These are phyloP conservation scores for Platyscapa corneri DNA, from an alignment of 1,140 invertebrate genomes.

Conservation along the genomic window DNA sequence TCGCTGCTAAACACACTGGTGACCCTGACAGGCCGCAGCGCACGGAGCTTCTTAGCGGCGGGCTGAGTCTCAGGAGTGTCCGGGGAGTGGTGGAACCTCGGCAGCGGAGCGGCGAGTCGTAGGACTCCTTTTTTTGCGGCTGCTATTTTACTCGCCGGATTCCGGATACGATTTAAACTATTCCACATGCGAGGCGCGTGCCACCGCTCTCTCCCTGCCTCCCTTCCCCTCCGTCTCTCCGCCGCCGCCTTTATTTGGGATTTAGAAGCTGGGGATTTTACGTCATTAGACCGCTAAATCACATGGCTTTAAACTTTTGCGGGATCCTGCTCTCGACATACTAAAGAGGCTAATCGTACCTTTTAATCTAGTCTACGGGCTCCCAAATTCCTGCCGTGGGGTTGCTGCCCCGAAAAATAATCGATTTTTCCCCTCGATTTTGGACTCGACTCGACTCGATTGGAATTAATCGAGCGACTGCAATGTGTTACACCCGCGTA, in stretches of 20 bases:
- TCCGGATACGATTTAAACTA: constrained; percentile 26
- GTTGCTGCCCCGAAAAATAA: background rate
- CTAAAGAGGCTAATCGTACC: constrained; percentile 33
- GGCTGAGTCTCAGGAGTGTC: no score
- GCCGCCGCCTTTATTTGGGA: constrained; percentile 30
- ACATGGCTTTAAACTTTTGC: constrained; percentile 44
- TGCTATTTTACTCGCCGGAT: constrained; percentile 4
- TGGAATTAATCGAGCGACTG: background rate
- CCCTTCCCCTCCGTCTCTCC: background rate
- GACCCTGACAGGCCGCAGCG: background rate
- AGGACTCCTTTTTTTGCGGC: background rate
- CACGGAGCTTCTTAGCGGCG: no score
- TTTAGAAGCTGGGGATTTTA: constrained; percentile 35
- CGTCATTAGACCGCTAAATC: constrained; percentile 49
- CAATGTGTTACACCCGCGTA: background rate
- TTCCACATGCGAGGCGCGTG: constrained; percentile 46
- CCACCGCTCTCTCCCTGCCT: background rate
- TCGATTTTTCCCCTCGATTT: constrained; percentile 30
- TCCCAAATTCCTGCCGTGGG: background rate
- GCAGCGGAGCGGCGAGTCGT: no score
- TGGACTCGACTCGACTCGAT: background rate
- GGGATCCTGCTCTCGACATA: constrained; percentile 23
- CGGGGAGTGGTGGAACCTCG: no score
- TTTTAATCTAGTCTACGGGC: constrained; percentile 24
- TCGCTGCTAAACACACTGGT: background rate